Evolutionary conservation across 2,797 vertebrate genomes (phyloP), one percentile per base, ranked within the genome.

Genomic region (Acrocephalus scirpaceus): DNA sequence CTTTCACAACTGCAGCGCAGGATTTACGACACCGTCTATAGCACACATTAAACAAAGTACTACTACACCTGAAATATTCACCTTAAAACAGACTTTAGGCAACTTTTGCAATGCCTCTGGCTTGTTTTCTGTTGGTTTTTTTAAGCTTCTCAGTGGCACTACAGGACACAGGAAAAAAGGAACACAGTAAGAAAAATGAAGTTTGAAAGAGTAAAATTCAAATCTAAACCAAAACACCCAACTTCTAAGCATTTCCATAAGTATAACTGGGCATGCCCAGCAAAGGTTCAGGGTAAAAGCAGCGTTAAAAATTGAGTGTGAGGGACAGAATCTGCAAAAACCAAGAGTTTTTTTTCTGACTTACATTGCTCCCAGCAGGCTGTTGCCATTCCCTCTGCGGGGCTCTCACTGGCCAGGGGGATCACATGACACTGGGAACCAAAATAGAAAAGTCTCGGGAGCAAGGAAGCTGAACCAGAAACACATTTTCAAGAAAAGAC

Each of bases 351-450:
- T 81, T 81, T 93, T 89, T 97, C 95, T 96, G 88, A 97, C 97
- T 97, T 97, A 97, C 97, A 96, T 96, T 94, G 95, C 95, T 97
- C 96, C 95, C 95, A 96, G 97, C 96, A 96, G 93, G 90, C 95
- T 93, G 94, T 96, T 96, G 95, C 95, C 96, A 97, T 97, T 97
- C 88, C 97, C 92, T 96, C 84, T 73, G 91, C 83, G 0, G 84
- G 86, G 51, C 69, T 96, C 92, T 88, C 93, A 97, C 94, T 97
- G 96, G 97, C 79, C 58, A 10, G 32, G 16, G 20, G 25, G 30
- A 88, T 96, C 97, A 97, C 91, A 69, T 97, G 97, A 97, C 86
- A 26, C 36, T 2, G 47, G 56, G 71, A 97, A 97, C 95, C 88
- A 87, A 97, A 97, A 97, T 97, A 97, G 97, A 96, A 97, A 96